Conservation (phyloP, 2,888 invertebrate species). For the Stenichneumon culpator region DNA sequence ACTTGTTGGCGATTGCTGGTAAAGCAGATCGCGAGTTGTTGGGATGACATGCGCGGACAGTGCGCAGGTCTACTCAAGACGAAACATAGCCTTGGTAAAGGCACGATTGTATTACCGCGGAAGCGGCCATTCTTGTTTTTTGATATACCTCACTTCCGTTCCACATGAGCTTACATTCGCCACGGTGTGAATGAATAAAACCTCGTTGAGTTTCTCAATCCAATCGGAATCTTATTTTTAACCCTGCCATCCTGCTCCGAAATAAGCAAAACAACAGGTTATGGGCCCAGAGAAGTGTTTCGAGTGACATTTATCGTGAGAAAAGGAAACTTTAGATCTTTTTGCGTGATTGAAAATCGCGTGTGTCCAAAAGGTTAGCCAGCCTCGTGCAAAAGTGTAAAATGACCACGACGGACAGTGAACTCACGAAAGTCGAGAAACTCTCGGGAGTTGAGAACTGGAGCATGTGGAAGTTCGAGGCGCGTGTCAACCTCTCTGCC, state of each 20-base stretch:
- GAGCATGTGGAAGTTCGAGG: conserved; percentile 58
- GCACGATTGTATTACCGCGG: too few relatives aligned
- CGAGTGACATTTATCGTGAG: not conserved
- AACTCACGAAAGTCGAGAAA: conserved; percentile 42
- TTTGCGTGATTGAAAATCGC: not conserved
- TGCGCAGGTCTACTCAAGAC: too few relatives aligned
- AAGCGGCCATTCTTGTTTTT: too few relatives aligned
- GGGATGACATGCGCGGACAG: not conserved
- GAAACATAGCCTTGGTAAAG: too few relatives aligned
- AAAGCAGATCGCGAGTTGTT: not conserved
- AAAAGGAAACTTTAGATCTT: not conserved
- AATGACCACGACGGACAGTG: conserved; percentile 33
- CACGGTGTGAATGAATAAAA: too few relatives aligned
- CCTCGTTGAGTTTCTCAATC: too few relatives aligned
- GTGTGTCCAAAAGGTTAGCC: conserved; percentile 43
- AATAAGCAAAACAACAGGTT: not conserved
- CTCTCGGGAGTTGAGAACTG: conserved; percentile 53
- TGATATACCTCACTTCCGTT: too few relatives aligned
- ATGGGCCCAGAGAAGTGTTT: not conserved
- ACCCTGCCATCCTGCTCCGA: not conserved
- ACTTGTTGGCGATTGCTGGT: not conserved
- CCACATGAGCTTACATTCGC: too few relatives aligned
- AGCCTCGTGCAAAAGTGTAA: conserved; percentile 55
- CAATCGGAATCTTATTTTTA: conserved; percentile 23
- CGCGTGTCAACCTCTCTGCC: conserved; percentile 40